These are phyloP conservation scores for Eupithecia inturbata DNA, from an alignment of 2,888 invertebrate species.

Conservation along the genomic window DNA sequence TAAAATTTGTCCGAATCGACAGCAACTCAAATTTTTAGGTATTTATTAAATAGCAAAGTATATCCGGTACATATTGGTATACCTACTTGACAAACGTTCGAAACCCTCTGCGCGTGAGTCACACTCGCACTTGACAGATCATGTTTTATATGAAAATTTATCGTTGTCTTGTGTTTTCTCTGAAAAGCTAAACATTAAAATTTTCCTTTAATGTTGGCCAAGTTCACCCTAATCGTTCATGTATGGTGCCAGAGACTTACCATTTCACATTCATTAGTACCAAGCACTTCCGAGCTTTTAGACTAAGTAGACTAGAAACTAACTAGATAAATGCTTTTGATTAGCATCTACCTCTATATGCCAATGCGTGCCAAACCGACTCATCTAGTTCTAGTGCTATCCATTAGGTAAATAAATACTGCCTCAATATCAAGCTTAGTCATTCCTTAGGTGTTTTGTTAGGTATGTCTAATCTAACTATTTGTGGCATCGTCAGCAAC, in stretches of 20 bases:
- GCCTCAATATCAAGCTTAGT: not conserved
- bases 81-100: too few relatives aligned
- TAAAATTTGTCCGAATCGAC: too few relatives aligned
- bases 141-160: too few relatives aligned
- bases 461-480: not conserved
- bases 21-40: too few relatives aligned
- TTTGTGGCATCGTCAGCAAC: not conserved
- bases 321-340: constrained; percentile 10
- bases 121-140: too few relatives aligned
- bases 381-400: constrained; percentile 7
- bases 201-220: not conserved
- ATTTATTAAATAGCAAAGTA: too few relatives aligned
- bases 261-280: constrained; percentile 11
- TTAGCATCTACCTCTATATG: constrained; percentile 5
- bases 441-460: not conserved
- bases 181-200: not conserved
- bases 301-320: too few relatives aligned
- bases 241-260: not conserved
- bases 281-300: not conserved
- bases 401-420: not conserved
- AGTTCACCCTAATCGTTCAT: not conserved
- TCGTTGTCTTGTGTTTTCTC: not conserved
- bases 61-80: too few relatives aligned
- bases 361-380: not conserved
- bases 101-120: too few relatives aligned